Percentiles rank a stretch among this genome's conserved stretches.
Conservation (phyloP, 92 coral and sea anemone genomes). For the Epizoanthus ramosus region DNA sequence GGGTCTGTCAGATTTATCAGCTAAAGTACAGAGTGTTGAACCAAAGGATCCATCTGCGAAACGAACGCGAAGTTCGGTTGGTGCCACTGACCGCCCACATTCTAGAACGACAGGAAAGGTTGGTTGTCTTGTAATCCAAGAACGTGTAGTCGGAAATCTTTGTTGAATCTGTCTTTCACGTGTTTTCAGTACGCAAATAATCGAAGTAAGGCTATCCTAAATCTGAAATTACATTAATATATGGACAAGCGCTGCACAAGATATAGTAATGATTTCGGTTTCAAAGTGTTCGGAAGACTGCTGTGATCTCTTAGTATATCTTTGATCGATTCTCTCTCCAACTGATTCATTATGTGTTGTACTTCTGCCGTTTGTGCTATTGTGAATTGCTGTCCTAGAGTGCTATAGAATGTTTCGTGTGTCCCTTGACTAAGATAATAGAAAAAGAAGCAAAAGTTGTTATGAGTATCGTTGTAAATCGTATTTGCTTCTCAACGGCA, state of each 20-base stretch:
- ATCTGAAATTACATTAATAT: not conserved
- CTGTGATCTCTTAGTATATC: not conserved
- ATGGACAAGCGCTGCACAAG: not conserved
- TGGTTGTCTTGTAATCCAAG: slow-evolving; percentile 13
- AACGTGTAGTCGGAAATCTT: slow-evolving; percentile 6
- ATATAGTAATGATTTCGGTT: not conserved
- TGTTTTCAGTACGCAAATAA: not conserved
- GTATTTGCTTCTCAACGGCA: not conserved
- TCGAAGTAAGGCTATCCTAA: not conserved
- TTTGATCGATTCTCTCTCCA: not conserved
- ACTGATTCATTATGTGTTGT: slow-evolving; percentile 14
- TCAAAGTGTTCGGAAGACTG: not conserved
- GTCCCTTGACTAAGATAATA: not conserved
- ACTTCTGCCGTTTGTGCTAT: not conserved
- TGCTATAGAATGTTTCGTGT: not conserved
- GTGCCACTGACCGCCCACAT: slow-evolving; percentile 74
- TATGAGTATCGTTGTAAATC: not conserved
- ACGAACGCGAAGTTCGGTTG: slow-evolving; percentile 56
- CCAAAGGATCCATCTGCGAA: slow-evolving; percentile 53
- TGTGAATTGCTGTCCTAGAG: not conserved
- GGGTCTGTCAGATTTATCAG: slow-evolving; percentile 82
- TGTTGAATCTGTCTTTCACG: not conserved
- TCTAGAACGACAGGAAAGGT: slow-evolving; percentile 53
- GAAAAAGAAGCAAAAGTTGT: not conserved
- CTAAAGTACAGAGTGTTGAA: slow-evolving; percentile 60